Percentiles rank a stretch among this genome's conserved stretches.
phyloP scores from a whole-genome alignment of 2,113 vertebrate species.

The Pagrus major region DNA sequence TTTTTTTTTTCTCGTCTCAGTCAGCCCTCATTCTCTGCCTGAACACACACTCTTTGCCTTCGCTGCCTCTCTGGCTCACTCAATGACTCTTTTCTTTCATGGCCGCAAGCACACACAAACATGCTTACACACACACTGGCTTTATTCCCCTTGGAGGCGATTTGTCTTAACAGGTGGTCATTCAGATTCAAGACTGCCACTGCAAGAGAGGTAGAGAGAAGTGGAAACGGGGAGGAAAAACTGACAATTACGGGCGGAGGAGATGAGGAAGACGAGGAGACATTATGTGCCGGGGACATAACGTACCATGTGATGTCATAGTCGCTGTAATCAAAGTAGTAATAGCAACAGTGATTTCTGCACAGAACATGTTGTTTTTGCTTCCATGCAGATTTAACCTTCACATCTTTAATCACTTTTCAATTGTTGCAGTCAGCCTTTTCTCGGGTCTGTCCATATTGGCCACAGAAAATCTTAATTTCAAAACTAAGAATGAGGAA shows the following conservation, averaged over 20 bases:
- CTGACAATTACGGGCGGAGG: background rate
- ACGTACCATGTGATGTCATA: background rate
- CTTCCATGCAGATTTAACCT: background rate
- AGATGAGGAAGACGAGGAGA: background rate
- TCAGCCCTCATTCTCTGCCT: conserved; percentile 1
- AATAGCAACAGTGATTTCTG: background rate
- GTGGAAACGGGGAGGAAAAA: background rate
- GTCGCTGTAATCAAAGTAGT: background rate
- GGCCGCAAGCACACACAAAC: conserved; percentile 35
- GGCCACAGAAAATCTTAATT: background rate
- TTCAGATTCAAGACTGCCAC: conserved; percentile 73
- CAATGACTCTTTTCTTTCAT: conserved; percentile 64
- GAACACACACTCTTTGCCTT: conserved; percentile 18
- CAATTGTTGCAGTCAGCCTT: background rate
- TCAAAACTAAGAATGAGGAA: background rate
- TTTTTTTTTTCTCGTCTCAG: conserved; percentile 6
- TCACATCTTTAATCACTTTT: background rate
- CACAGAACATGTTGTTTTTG: background rate
- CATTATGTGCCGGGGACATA: background rate
- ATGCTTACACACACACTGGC: conserved; percentile 15
- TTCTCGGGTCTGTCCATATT: background rate
- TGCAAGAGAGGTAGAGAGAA: conserved; percentile 34
- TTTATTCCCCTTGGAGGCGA: conserved; percentile 50
- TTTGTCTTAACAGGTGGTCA: conserved; percentile 75
- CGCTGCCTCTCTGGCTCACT: conserved; percentile 37